Base-by-base conservation (phyloP, 2,888 invertebrate species). In the Mythimna pallens region DNA sequence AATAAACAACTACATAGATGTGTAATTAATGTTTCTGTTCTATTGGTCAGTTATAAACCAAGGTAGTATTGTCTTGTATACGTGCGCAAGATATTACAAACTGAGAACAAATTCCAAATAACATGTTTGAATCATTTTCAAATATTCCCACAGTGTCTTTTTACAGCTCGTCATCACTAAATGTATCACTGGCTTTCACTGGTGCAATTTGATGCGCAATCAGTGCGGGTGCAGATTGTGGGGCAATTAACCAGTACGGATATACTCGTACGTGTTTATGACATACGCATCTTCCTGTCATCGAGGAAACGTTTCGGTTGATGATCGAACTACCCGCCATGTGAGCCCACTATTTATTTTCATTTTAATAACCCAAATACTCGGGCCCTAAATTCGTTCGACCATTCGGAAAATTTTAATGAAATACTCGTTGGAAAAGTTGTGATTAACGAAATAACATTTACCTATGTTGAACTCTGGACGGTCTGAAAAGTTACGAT, bases 211-310 rank as follows among this genome's bases (percentile, higher is more conserved):
- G 85, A 88, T 87, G 88, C 89, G 88, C 89, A 88, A 89, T 87
- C 85, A 89, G 85, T 76, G 87, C 87, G 86, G 86, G 76, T 73
- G 71, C 82, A 83, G 89, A 91, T 88, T 89, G 88, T 88, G 70
- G 81, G 86, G 88, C 89, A 93, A 93, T 94, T 94, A 93, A 83
- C 85, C 62, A 87, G 83, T 86, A 87, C 92, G 92, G 92, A 93
- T 91, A 88, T 90, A 82, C 72, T 74, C 71, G 68, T 73, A 76
- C 68, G 73, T 74, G 79, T 81, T 77, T 84, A 86, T 86, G 81
- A 79, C 75, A 74, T 82, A 78, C 80, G 83, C 82, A 89, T 89
- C 86, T 89, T 88, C 89, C 89, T 90, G 86, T 77, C 80, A 73
- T 85, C 65, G 68, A 86, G 87, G 88, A 88, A 89, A 79, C 77